These are phyloP conservation scores for Chloroceryle inda DNA, from an alignment of 2,797 vertebrate genomes.

Conservation along the genomic window DNA sequence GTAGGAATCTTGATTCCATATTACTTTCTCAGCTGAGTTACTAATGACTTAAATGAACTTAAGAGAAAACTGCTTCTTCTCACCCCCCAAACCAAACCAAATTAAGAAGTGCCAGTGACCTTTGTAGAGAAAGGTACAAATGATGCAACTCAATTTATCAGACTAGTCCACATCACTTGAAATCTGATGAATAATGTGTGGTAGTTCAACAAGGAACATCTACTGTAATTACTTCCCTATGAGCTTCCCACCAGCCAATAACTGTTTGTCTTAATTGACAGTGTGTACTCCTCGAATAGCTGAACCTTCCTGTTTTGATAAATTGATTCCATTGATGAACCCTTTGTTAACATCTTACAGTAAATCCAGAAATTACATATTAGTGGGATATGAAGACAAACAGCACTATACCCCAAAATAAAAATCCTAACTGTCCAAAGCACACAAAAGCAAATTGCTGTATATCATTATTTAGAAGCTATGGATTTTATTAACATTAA, in stretches of 20 bases:
- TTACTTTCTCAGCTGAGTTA: background rate
- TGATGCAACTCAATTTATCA: background rate
- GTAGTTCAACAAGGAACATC: background rate
- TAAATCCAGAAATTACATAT: background rate
- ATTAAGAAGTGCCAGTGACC: background rate
- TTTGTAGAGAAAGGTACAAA: background rate
- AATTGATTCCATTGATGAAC: background rate
- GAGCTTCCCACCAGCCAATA: background rate
- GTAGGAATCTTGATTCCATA: background rate
- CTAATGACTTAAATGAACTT: background rate
- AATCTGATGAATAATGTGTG: background rate
- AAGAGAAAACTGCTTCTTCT: background rate
- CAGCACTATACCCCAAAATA: background rate
- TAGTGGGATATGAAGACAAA: background rate
- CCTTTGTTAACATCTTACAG: background rate
- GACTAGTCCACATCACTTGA: background rate
- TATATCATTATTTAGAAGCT: background rate
- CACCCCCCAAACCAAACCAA: background rate
- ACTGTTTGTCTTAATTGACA: constrained; percentile 19
- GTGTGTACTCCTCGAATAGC: background rate
- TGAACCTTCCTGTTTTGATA: background rate
- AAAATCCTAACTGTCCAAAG: background rate
- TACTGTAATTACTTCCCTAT: constrained; percentile 19
- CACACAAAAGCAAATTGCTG: background rate
- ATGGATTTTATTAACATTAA: background rate